Evolutionary conservation across 2,113 vertebrate genomes (phyloP), one percentile per base, ranked within the genome.

Genomic region (Bombycilla garrulus): DNA sequence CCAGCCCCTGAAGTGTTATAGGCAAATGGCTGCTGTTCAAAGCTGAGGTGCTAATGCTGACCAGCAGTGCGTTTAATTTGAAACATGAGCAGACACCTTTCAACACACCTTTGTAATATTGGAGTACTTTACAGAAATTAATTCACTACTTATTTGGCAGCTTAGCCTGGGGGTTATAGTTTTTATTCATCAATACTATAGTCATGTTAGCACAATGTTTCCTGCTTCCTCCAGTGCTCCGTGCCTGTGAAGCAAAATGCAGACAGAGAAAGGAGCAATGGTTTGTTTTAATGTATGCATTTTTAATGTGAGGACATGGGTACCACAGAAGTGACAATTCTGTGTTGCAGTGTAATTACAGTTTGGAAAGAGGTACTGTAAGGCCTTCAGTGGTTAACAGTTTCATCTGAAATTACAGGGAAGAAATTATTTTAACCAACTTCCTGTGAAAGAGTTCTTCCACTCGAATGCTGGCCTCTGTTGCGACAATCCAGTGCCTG

Each of bases 51-150:
- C 99, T 99, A 99, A 99, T 99, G 98, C 98, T 99, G 99, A 99
- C 99, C 99, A 99, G 99, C 99, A 99, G 99, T 98, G 99, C 98
- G 98, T 99, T 99, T 99, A 99, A 99, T 99, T 99, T 99, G 99
- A 99, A 99, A 99, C 99, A 99, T 98, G 98, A 99, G 98, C 98
- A 99, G 99, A 99, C 99, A 99, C 99, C 99, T 99, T 99, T 99
- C 99, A 99, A 99, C 99, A 99, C 99, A 99, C 99, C 99, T 99
- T 99, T 98, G 98, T 99, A 99, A 99, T 99, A 99, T 98, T 98
- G 98, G 98, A 99, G 98, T 98, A 99, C 98, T 99, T 99, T 98
- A 98, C 98, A 99, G 98, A 99, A 99, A 99, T 99, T 99, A 99
- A 99, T 99, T 99, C 99, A 99, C 98, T 99, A 99, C 98, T 99